Conservation (phyloP, 2,797 vertebrate species). For the Cuculus canorus region DNA sequence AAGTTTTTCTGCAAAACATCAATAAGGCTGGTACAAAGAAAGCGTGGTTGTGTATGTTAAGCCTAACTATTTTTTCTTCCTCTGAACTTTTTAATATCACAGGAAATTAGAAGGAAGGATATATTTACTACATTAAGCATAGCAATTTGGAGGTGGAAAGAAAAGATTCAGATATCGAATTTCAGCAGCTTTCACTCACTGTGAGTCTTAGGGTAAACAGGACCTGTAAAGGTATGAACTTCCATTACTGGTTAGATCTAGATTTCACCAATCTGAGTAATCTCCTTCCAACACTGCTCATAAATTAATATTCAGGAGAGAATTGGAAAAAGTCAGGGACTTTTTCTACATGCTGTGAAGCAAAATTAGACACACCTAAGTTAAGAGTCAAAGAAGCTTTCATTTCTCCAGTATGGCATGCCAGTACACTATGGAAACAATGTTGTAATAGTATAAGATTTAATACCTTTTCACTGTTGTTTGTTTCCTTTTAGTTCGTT, state of each 20-base stretch:
- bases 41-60: background rate
- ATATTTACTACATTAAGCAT: background rate
- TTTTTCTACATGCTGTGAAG: background rate
- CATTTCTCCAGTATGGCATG: background rate
- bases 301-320: background rate
- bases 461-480: background rate
- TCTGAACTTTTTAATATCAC: background rate
- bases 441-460: background rate
- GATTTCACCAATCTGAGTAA: background rate
- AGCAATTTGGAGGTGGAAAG: background rate
- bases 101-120: background rate
- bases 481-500: background rate
- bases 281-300: background rate
- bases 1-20: background rate
- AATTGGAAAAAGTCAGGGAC: background rate
- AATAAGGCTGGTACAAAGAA: rapidly evolving
- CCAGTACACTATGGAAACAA: background rate
- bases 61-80: background rate
- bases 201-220: background rate
- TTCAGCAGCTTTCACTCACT: background rate
- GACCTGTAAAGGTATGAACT: background rate
- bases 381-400: background rate
- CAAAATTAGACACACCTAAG: background rate
- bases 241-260: background rate
- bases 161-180: background rate